Evolutionary conservation across 1,140 invertebrate species (phyloP), one percentile per base, ranked within the genome.

Genomic region (Pararge aegeria): DNA sequence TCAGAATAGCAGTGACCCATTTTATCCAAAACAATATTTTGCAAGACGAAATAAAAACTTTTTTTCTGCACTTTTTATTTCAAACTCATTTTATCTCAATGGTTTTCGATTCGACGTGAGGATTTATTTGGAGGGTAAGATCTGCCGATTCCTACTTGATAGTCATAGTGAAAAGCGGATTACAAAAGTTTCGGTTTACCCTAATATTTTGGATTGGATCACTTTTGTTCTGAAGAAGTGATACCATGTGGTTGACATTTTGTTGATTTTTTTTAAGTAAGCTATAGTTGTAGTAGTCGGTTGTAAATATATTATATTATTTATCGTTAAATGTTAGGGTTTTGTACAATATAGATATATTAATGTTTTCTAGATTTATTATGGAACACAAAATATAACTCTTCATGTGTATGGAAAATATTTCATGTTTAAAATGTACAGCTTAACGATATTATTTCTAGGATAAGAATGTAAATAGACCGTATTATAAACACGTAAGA

Each of bases 291-390:
- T 46, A 46, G 21, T 21, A 44, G 50, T 52, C 38, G 38, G 40
- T 44, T 60, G 50, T 60, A 53, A 30, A 53, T 60, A 60, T 57
- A 55, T 55, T 60, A 60, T 57, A 55, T 55, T 21, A n/a, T 60
- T 46, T 53, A 48, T 46, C 57, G 42, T 34, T 48, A 40, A 58
- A 46, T 21, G 18, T 46, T 50, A 59, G 38, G 49, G 18, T 59
- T 42, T 60, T 60, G 57, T 60, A 60, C 42, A 60, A 60, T 53
- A 60, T 60, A 55, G 42, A 46, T 42, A 55, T 55, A 42, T 29
- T 55, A 18, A 55, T 44, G 40, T 55, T 55, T 55, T 21, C 21
- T 55, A 60, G 57, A 34, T 24, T 34, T 53, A 53, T 48, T 44
- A 46, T 42, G 21, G 21, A 60, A 46, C 50, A 46, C 57, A 58